Evolutionary conservation across 2,113 vertebrate genomes (phyloP), one percentile per base, ranked within the genome.

Genomic region (Vimba vimba): DNA sequence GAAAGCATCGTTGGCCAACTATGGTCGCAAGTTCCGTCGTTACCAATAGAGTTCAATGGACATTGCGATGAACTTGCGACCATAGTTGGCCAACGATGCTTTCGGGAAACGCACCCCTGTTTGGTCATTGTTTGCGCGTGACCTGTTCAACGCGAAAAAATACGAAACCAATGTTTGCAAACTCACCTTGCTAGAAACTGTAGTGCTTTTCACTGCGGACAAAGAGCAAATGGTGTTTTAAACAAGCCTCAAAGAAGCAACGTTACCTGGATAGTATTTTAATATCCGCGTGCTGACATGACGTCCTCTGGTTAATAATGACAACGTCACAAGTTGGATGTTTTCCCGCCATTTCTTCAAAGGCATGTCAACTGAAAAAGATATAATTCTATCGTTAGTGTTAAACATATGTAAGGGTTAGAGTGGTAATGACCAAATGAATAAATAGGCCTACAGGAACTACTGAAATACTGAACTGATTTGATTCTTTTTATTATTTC

Each of bases 181-280:
- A 81, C 79, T 81, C 79, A 64, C 79, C 79, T 47, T 66, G 39
- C 2, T 64, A 21, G 43, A 47, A 81, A 27, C 59, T 27, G 59
- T 21, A 19, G 15, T 47, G 59, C 2, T 4, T 47, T 64, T 80
- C 6, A 45, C n/a, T 4, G 2, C 1, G 8, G 8, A 47, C 4
- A 64, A 64, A 19, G 8, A 19, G 11, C 27, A 33, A 79, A 59
- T 21, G 4, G 8, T 79, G 77, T 6, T 80, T 80, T 43, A 11
- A 79, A 74, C n/a, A 23, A 55, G 4, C 19, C 57, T 43, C 8
- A 62, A 27, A 6, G 36, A 45, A 8, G 23, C 27, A 17, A 52
- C 1, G 10, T 69, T 82, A 52, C 47, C 64, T 69, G 62, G 47
- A n/a, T 55, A 2, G 36, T 57, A 33, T 21, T 78, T 78, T 30